Evolutionary conservation across 2,888 invertebrate genomes (phyloP).

Genomic region (Nasonovia ribisnigri): DNA sequence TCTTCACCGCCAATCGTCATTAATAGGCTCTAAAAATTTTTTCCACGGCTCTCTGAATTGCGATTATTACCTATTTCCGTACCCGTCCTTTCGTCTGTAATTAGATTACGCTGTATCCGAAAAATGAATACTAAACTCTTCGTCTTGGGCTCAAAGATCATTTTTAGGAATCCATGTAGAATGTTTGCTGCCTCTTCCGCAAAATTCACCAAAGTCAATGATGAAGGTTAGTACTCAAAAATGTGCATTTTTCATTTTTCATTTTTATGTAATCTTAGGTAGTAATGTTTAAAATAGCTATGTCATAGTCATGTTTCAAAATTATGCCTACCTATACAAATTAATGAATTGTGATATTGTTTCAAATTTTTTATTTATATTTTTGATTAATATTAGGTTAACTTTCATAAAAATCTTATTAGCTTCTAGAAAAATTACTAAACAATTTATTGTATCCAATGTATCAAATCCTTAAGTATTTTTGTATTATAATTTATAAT

Average conservation of each 20-base stretch:
- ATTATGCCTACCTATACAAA: neutral
- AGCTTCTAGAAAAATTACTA: neutral
- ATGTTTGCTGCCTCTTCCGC: slow-evolving; percentile 24
- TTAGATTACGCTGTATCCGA: neutral
- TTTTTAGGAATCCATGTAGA: slow-evolving; percentile 21
- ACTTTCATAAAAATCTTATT: neutral
- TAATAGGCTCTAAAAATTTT: neutral
- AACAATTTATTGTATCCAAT: neutral
- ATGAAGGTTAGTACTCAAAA: slow-evolving; percentile 34
- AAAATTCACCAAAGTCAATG: slow-evolving; percentile 24
- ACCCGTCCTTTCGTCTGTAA: neutral
- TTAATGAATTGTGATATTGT: neutral
- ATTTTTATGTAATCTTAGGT: neutral
- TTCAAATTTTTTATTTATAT: neutral
- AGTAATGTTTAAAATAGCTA: neutral
- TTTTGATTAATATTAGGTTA: neutral
- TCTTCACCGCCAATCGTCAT: neutral
- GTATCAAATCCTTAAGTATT: neutral
- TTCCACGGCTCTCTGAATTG: neutral
- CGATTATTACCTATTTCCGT: neutral
- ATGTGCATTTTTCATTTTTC: neutral
- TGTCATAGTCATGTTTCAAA: neutral
- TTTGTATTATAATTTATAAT: neutral
- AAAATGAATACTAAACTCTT: slow-evolving; percentile 54
- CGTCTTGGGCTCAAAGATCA: slow-evolving; percentile 25